phyloP scores from a whole-genome alignment of 1,140 invertebrate species.

The Aphelinus certus region DNA sequence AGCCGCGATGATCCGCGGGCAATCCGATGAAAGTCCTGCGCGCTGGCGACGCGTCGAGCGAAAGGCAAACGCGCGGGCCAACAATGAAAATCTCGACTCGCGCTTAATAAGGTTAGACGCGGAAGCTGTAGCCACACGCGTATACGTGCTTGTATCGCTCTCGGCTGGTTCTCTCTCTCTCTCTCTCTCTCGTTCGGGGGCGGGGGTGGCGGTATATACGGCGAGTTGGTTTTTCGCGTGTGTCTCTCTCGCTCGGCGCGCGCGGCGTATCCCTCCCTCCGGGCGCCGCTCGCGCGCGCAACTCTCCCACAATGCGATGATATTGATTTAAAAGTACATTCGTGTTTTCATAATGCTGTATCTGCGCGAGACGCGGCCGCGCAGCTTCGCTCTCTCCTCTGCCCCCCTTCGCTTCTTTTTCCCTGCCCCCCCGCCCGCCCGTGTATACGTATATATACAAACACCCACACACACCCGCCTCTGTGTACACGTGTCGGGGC shows the following conservation, averaged over 20 bases:
- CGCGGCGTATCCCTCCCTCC: slow-evolving; percentile 15
- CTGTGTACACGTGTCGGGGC: slow-evolving; percentile 27
- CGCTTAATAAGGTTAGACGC: too few species aligned
- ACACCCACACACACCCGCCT: slow-evolving; percentile 46
- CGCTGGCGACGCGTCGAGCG: too few species aligned
- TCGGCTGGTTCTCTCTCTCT: slow-evolving; percentile 11
- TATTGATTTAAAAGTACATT: slow-evolving; percentile 69
- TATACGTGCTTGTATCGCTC: background rate
- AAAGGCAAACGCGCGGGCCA: too few species aligned
- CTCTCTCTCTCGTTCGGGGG: slow-evolving; percentile 41
- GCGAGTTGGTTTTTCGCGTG: slow-evolving; percentile 34
- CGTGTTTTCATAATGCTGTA: slow-evolving; percentile 68
- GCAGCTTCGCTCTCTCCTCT: background rate
- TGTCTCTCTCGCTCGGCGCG: slow-evolving; percentile 28
- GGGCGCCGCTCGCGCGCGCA: slow-evolving; percentile 43
- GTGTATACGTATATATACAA: too few species aligned
- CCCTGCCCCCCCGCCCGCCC: slow-evolving; percentile 40
- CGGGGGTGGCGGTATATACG: slow-evolving; percentile 25
- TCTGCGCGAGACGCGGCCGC: slow-evolving; percentile 55
- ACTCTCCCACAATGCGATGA: slow-evolving; percentile 62
- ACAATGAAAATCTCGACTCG: too few species aligned
- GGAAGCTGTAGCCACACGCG: too few species aligned
- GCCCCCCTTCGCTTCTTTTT: too few species aligned
- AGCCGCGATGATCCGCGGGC: too few species aligned
- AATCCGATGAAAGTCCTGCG: too few species aligned